phyloP scores from a whole-genome alignment of 2,797 vertebrate genomes.

The Schizopygopsis malacanthus region DNA sequence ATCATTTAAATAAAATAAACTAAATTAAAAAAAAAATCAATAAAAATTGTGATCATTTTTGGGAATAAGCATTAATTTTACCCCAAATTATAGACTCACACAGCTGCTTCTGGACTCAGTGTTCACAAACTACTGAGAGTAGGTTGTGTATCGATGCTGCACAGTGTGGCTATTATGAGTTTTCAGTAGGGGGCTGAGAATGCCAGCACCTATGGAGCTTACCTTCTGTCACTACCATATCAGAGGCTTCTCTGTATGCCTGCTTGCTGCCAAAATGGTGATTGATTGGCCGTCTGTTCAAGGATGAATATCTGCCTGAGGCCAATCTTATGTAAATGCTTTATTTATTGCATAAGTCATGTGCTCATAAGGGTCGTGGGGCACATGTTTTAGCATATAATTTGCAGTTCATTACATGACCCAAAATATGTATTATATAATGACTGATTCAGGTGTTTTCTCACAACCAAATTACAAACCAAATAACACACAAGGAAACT shows the following conservation, averaged over 20 bases:
- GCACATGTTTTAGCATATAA: neutral
- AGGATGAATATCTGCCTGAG: neutral
- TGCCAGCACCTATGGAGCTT: conserved; percentile 18
- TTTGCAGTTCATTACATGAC: conserved; percentile 1
- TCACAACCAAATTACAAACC: neutral
- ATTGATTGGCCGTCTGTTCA: conserved; percentile 22
- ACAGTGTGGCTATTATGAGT: conserved; percentile 34
- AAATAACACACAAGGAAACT: neutral
- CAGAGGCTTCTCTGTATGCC: conserved; percentile 5
- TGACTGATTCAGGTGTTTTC: conserved; percentile 1
- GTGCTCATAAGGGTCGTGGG: neutral
- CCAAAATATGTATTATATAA: conserved; percentile 13
- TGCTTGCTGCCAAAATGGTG: conserved; percentile 30
- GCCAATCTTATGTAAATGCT: neutral
- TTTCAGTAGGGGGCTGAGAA: conserved; percentile 11
- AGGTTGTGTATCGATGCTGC: conserved; percentile 16
- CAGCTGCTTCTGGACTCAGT: neutral
- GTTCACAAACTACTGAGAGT: conserved; percentile 1
- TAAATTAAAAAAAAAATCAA: too few relatives aligned
- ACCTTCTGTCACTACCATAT: conserved; percentile 42
- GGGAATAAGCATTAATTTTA: neutral
- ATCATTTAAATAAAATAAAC: neutral
- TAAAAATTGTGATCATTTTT: too few relatives aligned
- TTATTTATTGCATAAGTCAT: conserved; percentile 8
- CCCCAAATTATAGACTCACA: neutral